Percentiles rank a stretch among this genome's conserved stretches.
Conservation (phyloP, 2,113 vertebrate species). For the Chamaetylas fuelleborni region DNA sequence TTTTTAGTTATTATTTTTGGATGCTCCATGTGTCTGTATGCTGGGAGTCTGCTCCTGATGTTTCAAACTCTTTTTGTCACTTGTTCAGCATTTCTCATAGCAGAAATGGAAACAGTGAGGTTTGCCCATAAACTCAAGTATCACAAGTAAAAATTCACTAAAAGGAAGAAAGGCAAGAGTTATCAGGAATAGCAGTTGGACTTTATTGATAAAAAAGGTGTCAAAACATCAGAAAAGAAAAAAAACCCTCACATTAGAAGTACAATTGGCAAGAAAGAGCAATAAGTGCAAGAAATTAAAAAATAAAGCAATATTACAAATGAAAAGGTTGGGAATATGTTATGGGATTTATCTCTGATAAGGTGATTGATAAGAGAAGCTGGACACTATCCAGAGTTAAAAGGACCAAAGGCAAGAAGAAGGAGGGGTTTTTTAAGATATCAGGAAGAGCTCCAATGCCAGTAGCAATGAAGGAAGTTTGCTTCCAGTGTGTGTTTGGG, state of each 20-base stretch:
- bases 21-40: fast-evolving
- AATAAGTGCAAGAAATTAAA: not conserved
- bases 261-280: not conserved
- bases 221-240: not conserved
- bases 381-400: not conserved
- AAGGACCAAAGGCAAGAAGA: not conserved
- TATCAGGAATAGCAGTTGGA: not conserved
- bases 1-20: not conserved
- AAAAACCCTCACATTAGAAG: not conserved
- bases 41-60: not conserved
- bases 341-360: not conserved
- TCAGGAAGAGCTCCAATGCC: not conserved
- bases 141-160: not conserved
- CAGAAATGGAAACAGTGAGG: not conserved
- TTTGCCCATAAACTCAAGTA: not conserved
- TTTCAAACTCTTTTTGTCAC: not conserved
- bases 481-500: not conserved
- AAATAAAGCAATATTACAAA: not conserved
- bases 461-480: fast-evolving
- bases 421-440: fast-evolving
- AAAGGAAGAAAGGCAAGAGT: not conserved
- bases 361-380: not conserved
- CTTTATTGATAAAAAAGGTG: not conserved
- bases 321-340: not conserved
- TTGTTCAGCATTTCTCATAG: not conserved